These are phyloP conservation scores for Saccopteryx leptura DNA, from an alignment of 2,113 vertebrate genomes.

Conservation along the genomic window DNA sequence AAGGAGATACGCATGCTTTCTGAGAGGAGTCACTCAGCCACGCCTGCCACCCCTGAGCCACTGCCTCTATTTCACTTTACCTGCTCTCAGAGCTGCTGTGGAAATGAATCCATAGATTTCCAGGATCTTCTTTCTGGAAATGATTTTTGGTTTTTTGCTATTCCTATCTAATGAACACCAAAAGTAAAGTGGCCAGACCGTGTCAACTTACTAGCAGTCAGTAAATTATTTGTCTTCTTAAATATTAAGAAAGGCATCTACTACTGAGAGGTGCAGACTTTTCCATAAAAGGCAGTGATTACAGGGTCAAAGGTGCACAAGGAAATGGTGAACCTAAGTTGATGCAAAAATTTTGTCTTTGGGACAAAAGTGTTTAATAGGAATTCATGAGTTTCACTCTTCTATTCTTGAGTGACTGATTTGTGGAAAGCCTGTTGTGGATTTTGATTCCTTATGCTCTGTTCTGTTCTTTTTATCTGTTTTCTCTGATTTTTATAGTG, in stretches of 20 bases:
- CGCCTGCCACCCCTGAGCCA: background rate
- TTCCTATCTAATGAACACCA: background rate
- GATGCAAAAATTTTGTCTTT: background rate
- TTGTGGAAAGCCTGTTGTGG: background rate
- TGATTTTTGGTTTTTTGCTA: conserved; percentile 31
- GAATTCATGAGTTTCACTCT: background rate
- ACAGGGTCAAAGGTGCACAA: conserved; percentile 36
- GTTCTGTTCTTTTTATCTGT: background rate
- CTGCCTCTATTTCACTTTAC: background rate
- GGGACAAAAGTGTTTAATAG: background rate
- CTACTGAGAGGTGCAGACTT: background rate
- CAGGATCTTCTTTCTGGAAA: background rate
- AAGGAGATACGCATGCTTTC: conserved; percentile 1
- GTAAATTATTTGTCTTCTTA: background rate
- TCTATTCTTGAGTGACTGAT: background rate
- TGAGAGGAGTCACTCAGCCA: background rate
- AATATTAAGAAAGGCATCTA: background rate
- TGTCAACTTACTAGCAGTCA: background rate
- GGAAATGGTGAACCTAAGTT: conserved; percentile 16
- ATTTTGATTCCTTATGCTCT: background rate
- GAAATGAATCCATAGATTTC: background rate
- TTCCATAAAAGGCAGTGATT: conserved; percentile 42
- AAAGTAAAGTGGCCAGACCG: background rate
- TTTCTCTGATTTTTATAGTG: background rate
- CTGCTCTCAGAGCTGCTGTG: background rate